Base-by-base conservation (phyloP, 2,888 invertebrate genomes). In the Amaurobius ferox region DNA sequence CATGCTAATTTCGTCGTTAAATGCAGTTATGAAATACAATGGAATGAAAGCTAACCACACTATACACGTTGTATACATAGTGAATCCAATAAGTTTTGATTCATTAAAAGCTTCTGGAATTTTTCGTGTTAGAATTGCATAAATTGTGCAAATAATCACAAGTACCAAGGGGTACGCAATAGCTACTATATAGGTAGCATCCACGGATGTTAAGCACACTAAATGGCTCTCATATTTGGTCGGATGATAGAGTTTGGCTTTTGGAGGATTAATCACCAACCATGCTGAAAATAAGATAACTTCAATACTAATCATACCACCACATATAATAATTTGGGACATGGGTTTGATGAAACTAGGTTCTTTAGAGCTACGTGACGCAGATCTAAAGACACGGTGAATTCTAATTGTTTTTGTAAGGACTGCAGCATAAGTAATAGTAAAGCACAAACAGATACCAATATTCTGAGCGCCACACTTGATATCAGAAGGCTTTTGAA, bases 11-110 rank as follows among this genome's bases (percentile, higher is more conserved):
- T 96, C 96, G 88, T 98, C 91, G 86, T 91, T 91, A 79, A 90
- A 89, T 7, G 91, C 91, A 16, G 92, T 92, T 66, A 91, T 91
- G 85, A 92, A 96, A 92, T 98, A 97, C 91, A 92, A 91, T 35
- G 92, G 91, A 29, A 92, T 91, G 87, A 92, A 92, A 2, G 91
- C 92, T 78, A 92, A 89, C 92, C 91, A 92, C 67, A 92, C 92
- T 88, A 92, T 96, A 86, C 96, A 97, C 0, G 98, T 98, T 89
- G 98, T 98, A 92, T 98, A 97, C 92, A 98, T 98, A 90, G 97
- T 97, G 83, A 92, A 91, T 35, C 92, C 92, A 35, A 92, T 91
- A 89, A 91, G 91, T 87, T 92, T 92, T 32, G 91, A 91, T 88
- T 92, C 92, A 88, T 92, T 92, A 89, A 92, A 92, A 1, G 92